These are phyloP conservation scores for Hylyphantes graminicola DNA, from an alignment of 1,140 invertebrate genomes.

Conservation along the genomic window DNA sequence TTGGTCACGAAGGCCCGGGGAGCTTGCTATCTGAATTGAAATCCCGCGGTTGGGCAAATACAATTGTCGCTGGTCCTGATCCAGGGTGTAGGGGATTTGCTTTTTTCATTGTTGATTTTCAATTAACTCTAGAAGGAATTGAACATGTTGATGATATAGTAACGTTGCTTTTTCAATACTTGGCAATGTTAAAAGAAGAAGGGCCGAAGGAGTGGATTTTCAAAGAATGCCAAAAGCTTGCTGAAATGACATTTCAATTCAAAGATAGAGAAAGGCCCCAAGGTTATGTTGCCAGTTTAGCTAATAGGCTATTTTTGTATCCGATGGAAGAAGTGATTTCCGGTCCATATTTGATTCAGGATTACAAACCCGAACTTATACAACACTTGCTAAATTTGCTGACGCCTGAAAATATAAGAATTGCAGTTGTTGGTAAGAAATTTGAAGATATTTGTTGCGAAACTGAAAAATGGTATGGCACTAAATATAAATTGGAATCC, in stretches of 20 bases:
- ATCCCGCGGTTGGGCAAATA: constrained; percentile 88
- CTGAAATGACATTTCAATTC: constrained; percentile 86
- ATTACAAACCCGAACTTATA: constrained; percentile 90
- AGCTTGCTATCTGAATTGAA: constrained; percentile 92
- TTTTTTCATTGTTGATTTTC: constrained; percentile 89
- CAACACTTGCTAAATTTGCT: constrained; percentile 78
- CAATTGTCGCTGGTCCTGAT: constrained; percentile 81
- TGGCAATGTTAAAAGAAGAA: constrained; percentile 81
- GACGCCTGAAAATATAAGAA: constrained; percentile 80
- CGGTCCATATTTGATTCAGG: constrained; percentile 79
- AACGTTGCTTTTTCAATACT: constrained; percentile 86
- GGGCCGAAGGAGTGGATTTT: constrained; percentile 89
- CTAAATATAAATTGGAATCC: constrained; percentile 81
- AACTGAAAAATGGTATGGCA: constrained; percentile 90
- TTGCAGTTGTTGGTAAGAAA: constrained; percentile 79
- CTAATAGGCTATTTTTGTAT: constrained; percentile 75
- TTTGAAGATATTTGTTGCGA: constrained; percentile 74
- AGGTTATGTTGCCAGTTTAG: constrained; percentile 76
- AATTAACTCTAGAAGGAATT: constrained; percentile 92
- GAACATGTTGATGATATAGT: constrained; percentile 87
- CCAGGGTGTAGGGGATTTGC: constrained; percentile 84
- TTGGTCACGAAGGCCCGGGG: constrained; percentile 96
- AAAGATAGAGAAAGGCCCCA: constrained; percentile 90
- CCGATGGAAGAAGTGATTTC: constrained; percentile 87
- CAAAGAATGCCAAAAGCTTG: constrained; percentile 84